Base-by-base conservation (phyloP, 2,797 vertebrate species). In the Chiropotes sagulatus region DNA sequence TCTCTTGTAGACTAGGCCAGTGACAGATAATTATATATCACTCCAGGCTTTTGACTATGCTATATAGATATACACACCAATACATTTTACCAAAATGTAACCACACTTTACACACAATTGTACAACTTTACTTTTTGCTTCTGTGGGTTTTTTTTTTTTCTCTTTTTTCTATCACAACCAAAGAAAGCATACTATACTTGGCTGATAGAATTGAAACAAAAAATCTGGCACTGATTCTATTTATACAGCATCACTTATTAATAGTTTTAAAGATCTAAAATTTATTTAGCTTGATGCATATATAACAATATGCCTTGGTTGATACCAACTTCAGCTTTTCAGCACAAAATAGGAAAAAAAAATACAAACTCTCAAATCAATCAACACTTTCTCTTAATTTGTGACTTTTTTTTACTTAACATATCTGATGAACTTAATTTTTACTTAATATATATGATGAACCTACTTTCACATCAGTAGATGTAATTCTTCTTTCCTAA, bases 61-160 rank as follows among this genome's bases (percentile, higher is more conserved):
- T 41, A 81, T 75, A 72, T 41, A 96, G 80, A 93, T 88, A 78
- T 33, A 39, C n/a, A 52, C 17, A 67, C 15, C 36, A 15, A 82
- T 26, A 33, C n/a, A 90, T 90, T 90, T 90, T 88, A 41, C 36
- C n/a, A 46, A 92, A 89, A 93, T 70, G 20, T 64, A 94, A 86
- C 70, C 28, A 84, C 13, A 86, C 13, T 61, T 30, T 92, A 75
- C 36, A 83, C 50, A 91, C 8, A 86, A 88, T 12, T 26, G 0
- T 82, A 19, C 17, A 93, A 85, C 14, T 93, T 64, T n/a, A 13
- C 11, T 83, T 81, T 90, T 91, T 94, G 13, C 3, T 85, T 93
- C 57, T 84, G 3, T 7, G 52, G 5, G 3, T 7, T 54, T 87
- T 76, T 39, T 76, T 39, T 88, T 28, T 80, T 17, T 76, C 41